Evolutionary conservation across 2,888 invertebrate species (phyloP).

Genomic region (Oscheius sp.): DNA sequence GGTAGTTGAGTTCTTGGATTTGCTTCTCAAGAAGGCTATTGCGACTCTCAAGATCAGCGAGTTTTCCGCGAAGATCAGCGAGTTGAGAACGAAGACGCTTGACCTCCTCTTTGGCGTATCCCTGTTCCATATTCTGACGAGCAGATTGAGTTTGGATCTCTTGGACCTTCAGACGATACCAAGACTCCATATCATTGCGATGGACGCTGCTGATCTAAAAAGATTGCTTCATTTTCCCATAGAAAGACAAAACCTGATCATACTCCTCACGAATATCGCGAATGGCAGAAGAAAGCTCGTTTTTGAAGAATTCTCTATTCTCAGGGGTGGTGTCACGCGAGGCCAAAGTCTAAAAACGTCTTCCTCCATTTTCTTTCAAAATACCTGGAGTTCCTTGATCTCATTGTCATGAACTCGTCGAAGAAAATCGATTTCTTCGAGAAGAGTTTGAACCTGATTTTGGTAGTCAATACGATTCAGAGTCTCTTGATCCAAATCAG

Average conservation of each 20-base stretch:
- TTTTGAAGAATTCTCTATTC: constrained; percentile 75
- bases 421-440: constrained; percentile 74
- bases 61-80: constrained; percentile 71
- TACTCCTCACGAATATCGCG: constrained; percentile 74
- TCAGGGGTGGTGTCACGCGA: constrained; percentile 73
- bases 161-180: constrained; percentile 74
- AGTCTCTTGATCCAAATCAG: constrained; percentile 73
- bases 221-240: neutral
- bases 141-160: constrained; percentile 73
- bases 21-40: constrained; percentile 73
- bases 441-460: constrained; percentile 73
- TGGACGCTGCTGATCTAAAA: constrained; percentile 69
- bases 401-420: constrained; percentile 74
- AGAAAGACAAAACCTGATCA: constrained; percentile 69
- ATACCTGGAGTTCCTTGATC: constrained; percentile 40
- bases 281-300: constrained; percentile 73
- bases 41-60: constrained; percentile 73
- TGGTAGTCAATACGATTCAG: constrained; percentile 73
- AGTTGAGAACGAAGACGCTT: constrained; percentile 72
- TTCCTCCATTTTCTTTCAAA: neutral
- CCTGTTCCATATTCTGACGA: constrained; percentile 72
- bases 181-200: constrained; percentile 73
- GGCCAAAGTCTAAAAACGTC: constrained; percentile 68
- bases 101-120: constrained; percentile 72
- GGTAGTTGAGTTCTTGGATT: constrained; percentile 71